Base-by-base conservation (phyloP, 2,888 invertebrate genomes). In the Lepidocyrtinus sp. region DNA sequence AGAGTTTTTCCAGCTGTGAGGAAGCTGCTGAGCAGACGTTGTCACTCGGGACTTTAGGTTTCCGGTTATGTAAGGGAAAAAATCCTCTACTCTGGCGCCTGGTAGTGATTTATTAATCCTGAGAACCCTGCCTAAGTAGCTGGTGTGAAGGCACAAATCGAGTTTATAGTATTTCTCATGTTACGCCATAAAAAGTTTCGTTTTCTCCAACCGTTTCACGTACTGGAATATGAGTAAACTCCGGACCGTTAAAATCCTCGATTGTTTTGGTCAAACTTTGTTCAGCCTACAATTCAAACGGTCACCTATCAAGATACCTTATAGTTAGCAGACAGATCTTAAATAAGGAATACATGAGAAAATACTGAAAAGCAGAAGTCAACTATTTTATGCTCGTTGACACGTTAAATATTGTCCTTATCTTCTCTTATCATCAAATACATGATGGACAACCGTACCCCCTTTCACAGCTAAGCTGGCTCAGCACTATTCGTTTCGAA, bases 41-140 rank as follows among this genome's bases (percentile, higher is more conserved):
- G 84, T 85, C 85, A 86, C 85, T 84, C 85, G 85, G 86, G 86
- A 85, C 84, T 84, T 84, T 74, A 79, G 84, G 86, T 85, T 86
- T 86, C 86, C 86, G 85, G 85, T 86, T 7, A 36, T 12, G 36
- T 36, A 36, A 36, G 36, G 12, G 12, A 36, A 36, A 36, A 36
- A 36, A 36, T 79, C 82, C 83, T 82, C 82, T 59, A 50, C 77
- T 80, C 85, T 85, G 85, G 84, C 85, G 86, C 86, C 85, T 84
- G 83, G 82, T 80, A 84, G 84, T 86, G 84, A 86, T 86, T 86
- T 86, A 86, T 85, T 85, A 84, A 86, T 86, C 83, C 84, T 83
- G 77, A 12, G 12, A 21, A 61, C 25, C 12, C 36, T 12, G 12
- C 36, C 36, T 36, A 21, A 63, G 17, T 24, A 2, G 17, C 19